phyloP scores from a whole-genome alignment of 2,113 vertebrate species.

The Dipodomys merriami region DNA sequence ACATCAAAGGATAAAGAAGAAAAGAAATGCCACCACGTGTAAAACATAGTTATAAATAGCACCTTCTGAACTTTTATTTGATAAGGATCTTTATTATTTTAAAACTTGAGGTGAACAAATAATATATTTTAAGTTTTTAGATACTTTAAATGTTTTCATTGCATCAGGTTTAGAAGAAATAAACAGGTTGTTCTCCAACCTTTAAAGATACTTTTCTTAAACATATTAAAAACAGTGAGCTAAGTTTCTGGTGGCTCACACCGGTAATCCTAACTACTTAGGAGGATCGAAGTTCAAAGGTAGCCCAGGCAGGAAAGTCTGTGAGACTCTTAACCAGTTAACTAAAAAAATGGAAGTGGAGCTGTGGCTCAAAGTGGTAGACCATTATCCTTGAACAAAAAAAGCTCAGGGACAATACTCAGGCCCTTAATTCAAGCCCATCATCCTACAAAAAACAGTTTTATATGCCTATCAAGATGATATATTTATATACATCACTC shows the following conservation, averaged over 20 bases:
- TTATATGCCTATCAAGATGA: neutral
- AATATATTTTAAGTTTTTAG: constrained; percentile 32
- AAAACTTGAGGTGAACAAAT: constrained; percentile 40
- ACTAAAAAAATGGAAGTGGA: no score
- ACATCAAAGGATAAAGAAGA: neutral
- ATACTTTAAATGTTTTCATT: neutral
- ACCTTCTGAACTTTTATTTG: neutral
- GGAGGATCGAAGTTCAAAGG: no score
- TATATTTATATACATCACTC: neutral
- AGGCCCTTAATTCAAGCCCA: no score
- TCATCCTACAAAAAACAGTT: neutral
- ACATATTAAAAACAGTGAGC: constrained; percentile 1
- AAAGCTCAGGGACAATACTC: no score
- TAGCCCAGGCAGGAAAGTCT: no score
- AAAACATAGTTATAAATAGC: constrained; percentile 36
- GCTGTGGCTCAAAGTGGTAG: no score
- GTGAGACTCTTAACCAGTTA: no score
- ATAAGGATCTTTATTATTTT: constrained; percentile 42
- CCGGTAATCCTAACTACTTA: no score
- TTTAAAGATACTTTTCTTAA: constrained; percentile 22
- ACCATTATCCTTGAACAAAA: no score
- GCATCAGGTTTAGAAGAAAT: neutral
- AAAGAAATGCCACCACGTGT: constrained; percentile 14
- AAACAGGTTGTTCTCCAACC: constrained; percentile 32
- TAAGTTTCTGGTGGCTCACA: neutral